Evolutionary conservation across 1,140 invertebrate genomes (phyloP).

Genomic region (Arctopsyche grandis): DNA sequence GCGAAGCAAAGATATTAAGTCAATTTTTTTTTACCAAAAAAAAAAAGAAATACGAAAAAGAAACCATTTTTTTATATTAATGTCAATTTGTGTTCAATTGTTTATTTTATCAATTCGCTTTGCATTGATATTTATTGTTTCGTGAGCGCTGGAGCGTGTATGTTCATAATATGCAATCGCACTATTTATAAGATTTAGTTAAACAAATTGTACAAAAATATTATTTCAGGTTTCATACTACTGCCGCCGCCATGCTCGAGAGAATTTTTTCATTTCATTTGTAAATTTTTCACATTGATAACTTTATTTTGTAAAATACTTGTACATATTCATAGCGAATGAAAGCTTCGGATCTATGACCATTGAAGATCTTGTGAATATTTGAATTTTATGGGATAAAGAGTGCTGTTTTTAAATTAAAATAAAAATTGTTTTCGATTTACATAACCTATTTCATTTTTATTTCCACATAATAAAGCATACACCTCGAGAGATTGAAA

Average conservation of each 20-base stretch:
- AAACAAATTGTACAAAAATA: slow-evolving; percentile 1
- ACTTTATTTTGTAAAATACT: slow-evolving; percentile 4
- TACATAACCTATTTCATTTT: not conserved
- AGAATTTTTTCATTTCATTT: not conserved
- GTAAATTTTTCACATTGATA: slow-evolving; percentile 27
- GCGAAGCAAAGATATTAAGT: not conserved
- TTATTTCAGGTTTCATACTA: not conserved
- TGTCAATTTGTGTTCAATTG: slow-evolving; percentile 4
- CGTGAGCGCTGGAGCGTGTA: not conserved
- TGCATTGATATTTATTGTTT: not conserved
- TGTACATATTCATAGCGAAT: slow-evolving; percentile 7
- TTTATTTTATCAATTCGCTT: not conserved
- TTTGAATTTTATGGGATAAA: slow-evolving; percentile 4
- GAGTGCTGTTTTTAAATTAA: not conserved
- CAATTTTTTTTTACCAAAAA: not conserved
- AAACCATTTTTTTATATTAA: not conserved
- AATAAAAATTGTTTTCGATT: slow-evolving; percentile 1
- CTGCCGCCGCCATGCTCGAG: not conserved
- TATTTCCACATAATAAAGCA: too few relatives aligned
- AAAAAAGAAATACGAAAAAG: too few relatives aligned
- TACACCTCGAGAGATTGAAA: too few relatives aligned
- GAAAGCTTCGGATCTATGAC: not conserved
- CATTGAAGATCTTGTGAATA: slow-evolving; percentile 11
- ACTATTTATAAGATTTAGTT: not conserved
- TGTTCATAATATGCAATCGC: not conserved